phyloP scores from a whole-genome alignment of 2,888 invertebrate genomes.

The Leucophenga maculata region DNA sequence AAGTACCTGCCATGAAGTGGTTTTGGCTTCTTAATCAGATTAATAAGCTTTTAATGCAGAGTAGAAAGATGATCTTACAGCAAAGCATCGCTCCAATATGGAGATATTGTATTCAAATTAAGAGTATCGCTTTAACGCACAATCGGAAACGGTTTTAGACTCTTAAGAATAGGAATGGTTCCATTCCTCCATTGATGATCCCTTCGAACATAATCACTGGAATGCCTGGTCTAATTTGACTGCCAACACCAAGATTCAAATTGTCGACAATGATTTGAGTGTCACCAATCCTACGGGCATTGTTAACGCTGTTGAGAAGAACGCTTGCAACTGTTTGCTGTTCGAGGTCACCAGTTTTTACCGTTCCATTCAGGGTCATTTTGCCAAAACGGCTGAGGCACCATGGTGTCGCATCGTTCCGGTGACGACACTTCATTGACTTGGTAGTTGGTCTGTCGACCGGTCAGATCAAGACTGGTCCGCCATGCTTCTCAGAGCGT shows the following conservation, averaged over 20 bases:
- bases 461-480: slow-evolving; percentile 99
- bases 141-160: too few species aligned
- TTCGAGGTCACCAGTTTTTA: slow-evolving; percentile 99
- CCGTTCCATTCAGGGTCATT: slow-evolving; percentile 95
- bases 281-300: slow-evolving; percentile 96
- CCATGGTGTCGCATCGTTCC: slow-evolving; percentile 99
- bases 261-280: slow-evolving; percentile 96
- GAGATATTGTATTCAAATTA: too few species aligned
- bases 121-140: too few species aligned
- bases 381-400: slow-evolving; percentile 97
- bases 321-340: slow-evolving; percentile 96
- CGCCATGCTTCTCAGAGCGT: slow-evolving; percentile 98
- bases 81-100: too few species aligned
- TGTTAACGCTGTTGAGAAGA: slow-evolving; percentile 93
- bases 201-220: slow-evolving; percentile 99
- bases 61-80: too few species aligned
- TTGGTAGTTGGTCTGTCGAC: slow-evolving; percentile 98
- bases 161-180: too few species aligned
- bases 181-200: slow-evolving; percentile 98
- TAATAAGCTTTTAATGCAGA: too few species aligned
- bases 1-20: too few species aligned
- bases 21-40: too few species aligned
- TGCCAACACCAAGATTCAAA: slow-evolving; percentile 84
- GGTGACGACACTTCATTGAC: slow-evolving; percentile 99
- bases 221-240: slow-evolving; percentile 91